Conservation (phyloP, 2,113 vertebrate species). For the Cranoglanis bouderius region DNA sequence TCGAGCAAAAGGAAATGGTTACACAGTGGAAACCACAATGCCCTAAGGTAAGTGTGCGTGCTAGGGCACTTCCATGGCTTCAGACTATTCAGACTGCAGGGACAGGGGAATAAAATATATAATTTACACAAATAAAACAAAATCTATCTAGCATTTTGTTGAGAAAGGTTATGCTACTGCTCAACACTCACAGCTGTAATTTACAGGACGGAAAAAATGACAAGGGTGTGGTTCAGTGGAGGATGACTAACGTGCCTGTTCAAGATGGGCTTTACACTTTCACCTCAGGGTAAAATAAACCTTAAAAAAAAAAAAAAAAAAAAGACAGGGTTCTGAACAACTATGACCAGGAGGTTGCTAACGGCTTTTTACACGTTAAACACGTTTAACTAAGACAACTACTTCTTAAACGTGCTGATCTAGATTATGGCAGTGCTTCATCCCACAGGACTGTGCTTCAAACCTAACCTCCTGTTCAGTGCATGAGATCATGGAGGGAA, state of each 20-base stretch:
- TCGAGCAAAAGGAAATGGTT: constrained; percentile 28
- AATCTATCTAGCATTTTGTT: neutral
- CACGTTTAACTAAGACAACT: neutral
- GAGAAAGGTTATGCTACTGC: neutral
- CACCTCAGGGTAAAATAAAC: neutral
- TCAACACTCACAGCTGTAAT: neutral
- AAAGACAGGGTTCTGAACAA: neutral
- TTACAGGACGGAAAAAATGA: neutral
- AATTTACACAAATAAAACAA: neutral
- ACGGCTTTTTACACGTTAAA: neutral
- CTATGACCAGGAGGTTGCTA: neutral
- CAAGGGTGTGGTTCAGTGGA: neutral
- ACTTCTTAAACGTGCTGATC: too few relatives aligned
- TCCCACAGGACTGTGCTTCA: neutral
- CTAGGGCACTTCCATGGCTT: neutral
- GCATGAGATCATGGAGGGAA: neutral
- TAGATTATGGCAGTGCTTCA: neutral
- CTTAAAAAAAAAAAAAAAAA: neutral
- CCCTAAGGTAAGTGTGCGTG: neutral
- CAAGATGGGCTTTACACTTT: neutral
- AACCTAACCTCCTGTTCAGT: neutral
- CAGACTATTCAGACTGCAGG: neutral
- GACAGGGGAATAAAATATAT: neutral
- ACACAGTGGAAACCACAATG: constrained; percentile 12
- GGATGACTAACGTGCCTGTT: constrained; percentile 12